Evolutionary conservation across 2,113 vertebrate genomes (phyloP).

Genomic region (Hippocampus comes): DNA sequence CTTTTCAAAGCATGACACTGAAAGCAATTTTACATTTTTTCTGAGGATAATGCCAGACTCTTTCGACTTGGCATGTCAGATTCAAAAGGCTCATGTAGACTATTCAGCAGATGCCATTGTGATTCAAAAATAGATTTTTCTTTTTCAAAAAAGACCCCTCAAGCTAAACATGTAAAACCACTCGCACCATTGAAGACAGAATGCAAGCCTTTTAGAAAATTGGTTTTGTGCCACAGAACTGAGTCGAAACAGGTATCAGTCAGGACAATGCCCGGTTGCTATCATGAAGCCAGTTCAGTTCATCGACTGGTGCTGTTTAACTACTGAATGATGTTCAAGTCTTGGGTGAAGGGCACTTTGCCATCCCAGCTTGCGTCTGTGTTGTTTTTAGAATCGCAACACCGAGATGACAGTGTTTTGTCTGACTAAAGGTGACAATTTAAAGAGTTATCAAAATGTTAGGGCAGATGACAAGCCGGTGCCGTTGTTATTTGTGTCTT

Average conservation of each 20-base stretch:
- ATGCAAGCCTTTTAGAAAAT: not conserved
- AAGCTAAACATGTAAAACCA: conserved; percentile 10
- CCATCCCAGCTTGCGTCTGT: conserved; percentile 9
- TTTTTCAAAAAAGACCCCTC: conserved; percentile 28
- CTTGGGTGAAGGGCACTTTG: conserved; percentile 18
- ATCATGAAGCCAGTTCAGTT: conserved; percentile 17
- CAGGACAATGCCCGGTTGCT: conserved; percentile 29
- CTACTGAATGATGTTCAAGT: conserved; percentile 14
- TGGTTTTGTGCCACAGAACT: not conserved
- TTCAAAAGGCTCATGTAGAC: conserved; percentile 22
- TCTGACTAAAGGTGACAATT: not conserved
- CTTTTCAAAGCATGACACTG: conserved; percentile 22
- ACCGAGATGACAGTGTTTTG: not conserved
- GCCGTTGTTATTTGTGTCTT: not conserved
- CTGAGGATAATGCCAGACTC: conserved; percentile 22
- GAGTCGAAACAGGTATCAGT: conserved; percentile 28
- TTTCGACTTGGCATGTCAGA: conserved; percentile 43
- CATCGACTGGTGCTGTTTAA: conserved; percentile 23
- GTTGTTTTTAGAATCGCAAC: conserved; percentile 18
- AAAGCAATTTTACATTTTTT: conserved; percentile 43
- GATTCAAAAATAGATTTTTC: conserved; percentile 32
- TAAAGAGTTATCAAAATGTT: not conserved
- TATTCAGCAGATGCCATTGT: conserved; percentile 19
- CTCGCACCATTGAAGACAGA: not conserved
- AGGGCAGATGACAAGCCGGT: no score